Base-by-base conservation (phyloP, 2,888 invertebrate species). In the Lepidochitona cinerea region DNA sequence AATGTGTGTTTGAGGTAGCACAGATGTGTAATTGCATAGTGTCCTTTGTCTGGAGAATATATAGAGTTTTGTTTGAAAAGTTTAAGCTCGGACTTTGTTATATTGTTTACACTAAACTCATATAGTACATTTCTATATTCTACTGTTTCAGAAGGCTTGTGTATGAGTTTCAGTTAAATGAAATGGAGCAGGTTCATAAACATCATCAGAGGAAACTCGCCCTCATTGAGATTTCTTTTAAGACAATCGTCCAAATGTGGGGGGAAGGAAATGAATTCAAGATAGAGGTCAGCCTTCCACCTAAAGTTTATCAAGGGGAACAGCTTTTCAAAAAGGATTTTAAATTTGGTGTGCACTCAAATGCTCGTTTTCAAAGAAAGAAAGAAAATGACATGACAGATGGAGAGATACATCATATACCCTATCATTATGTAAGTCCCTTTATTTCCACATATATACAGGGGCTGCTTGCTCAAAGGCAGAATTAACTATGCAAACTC, bases 371-470 rank as follows among this genome's bases (percentile, higher is more conserved):
- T 49, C 70, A 73, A 64, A 37, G 76, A 9, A 52, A 67, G 1
- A 37, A 66, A 26, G n/a, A 33, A 12, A 36, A 71, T 12, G 78
- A 78, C 59, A 69, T 78, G 32, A 78, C 78, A 12, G 32, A 73
- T n/a, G 78, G 76, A 23, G 70, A 78, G 65, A 49, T 78, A 18
- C 59, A 26, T 23, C 67, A 29, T 53, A 29, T 53, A 6, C 74
- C 74, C 4, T 78, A 76, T 49, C 78, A 78, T 33, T 73, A 75
- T 70, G 78, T 78, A 71, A 68, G 78, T 68, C n/a, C n/a, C n/a
- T n/a, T n/a, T n/a, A n/a, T n/a, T n/a, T n/a, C n/a, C n/a, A n/a
- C n/a, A n/a, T n/a, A n/a, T n/a, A n/a, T n/a, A n/a, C n/a, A n/a
- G n/a, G n/a, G n/a, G n/a, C n/a, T n/a, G n/a, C n/a, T n/a, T n/a